Evolutionary conservation across 2,113 vertebrate genomes (phyloP).

Genomic region (Thunnus maccoyii): DNA sequence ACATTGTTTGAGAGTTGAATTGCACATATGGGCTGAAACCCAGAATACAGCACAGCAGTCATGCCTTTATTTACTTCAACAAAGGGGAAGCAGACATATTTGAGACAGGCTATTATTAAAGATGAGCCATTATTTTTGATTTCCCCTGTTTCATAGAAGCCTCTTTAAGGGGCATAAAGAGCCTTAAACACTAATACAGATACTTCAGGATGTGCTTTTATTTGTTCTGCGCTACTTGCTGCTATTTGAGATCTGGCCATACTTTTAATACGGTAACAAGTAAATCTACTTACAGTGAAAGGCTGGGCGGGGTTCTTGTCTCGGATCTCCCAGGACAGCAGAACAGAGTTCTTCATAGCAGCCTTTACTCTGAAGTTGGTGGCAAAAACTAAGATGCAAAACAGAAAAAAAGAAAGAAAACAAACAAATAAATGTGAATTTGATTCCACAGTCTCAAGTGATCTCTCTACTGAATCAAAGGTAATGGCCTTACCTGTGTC

Average conservation of each 20-base stretch:
- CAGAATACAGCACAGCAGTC: neutral
- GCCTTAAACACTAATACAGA: no score
- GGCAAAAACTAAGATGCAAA: constrained; percentile 93
- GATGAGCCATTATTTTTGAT: no score
- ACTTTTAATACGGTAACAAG: neutral
- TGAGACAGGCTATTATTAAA: no score
- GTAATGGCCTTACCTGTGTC: constrained; percentile 61
- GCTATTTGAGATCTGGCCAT: neutral
- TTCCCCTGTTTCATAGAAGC: no score
- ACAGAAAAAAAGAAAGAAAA: constrained; percentile 77
- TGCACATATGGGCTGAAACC: neutral
- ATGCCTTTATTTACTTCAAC: neutral
- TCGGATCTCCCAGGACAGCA: constrained; percentile 97
- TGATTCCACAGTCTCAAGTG: constrained; percentile 62
- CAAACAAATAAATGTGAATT: constrained; percentile 80
- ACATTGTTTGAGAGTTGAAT: neutral
- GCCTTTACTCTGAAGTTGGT: constrained; percentile 99
- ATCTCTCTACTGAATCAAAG: constrained; percentile 11
- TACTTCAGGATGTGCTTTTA: no score
- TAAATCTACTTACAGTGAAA: constrained; percentile 90
- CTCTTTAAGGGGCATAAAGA: no score
- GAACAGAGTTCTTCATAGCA: constrained; percentile 97
- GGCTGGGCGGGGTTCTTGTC: constrained; percentile 95
- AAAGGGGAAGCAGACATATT: neutral
- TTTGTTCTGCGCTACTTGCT: neutral